These are phyloP conservation scores for Parauchenoglanis punctatus DNA, from an alignment of 2,797 vertebrate species.

Conservation along the genomic window DNA sequence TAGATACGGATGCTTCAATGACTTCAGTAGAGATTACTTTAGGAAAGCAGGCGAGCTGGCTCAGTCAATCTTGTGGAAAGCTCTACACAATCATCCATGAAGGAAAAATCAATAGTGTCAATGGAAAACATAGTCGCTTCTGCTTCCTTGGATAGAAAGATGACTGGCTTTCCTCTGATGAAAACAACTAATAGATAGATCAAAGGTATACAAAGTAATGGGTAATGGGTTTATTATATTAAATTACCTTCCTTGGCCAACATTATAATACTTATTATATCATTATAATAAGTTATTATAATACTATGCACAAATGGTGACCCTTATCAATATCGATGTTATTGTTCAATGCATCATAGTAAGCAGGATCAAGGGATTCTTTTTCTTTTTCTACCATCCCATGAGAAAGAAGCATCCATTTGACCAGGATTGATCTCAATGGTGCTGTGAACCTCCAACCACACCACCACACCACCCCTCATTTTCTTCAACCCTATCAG, in stretches of 20 bases:
- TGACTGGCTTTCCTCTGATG: constrained; percentile 13
- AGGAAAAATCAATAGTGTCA: constrained; percentile 48
- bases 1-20: neutral
- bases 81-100: constrained; percentile 21
- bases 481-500: constrained; percentile 1
- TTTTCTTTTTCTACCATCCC: neutral
- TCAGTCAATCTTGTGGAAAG: constrained; percentile 27
- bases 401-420: neutral
- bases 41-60: neutral
- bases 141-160: constrained; percentile 32
- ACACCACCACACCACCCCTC: neutral
- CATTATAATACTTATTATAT: too few species aligned
- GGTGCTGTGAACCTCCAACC: constrained; percentile 11
- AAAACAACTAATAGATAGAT: constrained; percentile 40
- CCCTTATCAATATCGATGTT: neutral
- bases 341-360: neutral
- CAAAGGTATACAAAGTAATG: constrained; percentile 13
- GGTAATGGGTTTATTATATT: neutral
- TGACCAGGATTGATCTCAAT: constrained; percentile 26
- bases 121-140: constrained; percentile 27
- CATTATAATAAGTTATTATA: constrained; percentile 15
- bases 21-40: constrained; percentile 12
- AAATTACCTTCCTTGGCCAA: neutral
- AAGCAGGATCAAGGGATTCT: neutral
- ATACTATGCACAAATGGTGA: constrained; percentile 24